These are phyloP conservation scores for Drosophila longiperda DNA, from an alignment of 2,888 invertebrate genomes.

Conservation along the genomic window DNA sequence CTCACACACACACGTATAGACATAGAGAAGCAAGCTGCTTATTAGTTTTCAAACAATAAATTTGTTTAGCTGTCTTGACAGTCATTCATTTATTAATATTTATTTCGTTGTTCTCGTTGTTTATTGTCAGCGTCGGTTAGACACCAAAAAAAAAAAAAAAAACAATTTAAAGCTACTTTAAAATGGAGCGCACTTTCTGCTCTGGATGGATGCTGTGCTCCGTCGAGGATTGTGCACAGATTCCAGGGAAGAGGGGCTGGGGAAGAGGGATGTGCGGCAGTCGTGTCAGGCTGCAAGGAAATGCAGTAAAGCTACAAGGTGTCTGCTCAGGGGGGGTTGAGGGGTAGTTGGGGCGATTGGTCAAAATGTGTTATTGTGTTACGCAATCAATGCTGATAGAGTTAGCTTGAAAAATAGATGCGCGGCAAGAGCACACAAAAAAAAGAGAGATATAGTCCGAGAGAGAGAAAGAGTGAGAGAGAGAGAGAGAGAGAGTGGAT, in stretches of 20 bases:
- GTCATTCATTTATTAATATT: constrained; percentile 63
- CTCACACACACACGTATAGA: background rate
- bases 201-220: background rate
- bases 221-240: background rate
- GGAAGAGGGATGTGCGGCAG: background rate
- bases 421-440: constrained; percentile 24
- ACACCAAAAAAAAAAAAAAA: background rate
- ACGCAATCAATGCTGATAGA: constrained; percentile 70
- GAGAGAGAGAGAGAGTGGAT: constrained; percentile 14
- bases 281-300: constrained; percentile 62
- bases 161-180: constrained; percentile 19
- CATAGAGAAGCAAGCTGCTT: constrained; percentile 30
- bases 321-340: background rate
- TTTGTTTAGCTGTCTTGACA: constrained; percentile 72
- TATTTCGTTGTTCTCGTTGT: constrained; percentile 38
- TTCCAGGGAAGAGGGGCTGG: background rate
- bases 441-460: constrained; percentile 12
- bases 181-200: background rate
- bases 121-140: constrained; percentile 12
- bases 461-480: constrained; percentile 6
- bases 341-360: constrained; percentile 17
- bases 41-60: constrained; percentile 72
- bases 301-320: constrained; percentile 61
- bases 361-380: constrained; percentile 52
- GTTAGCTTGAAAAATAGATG: constrained; percentile 53